Conservation (phyloP, 2,797 vertebrate genomes). For the Tokudaia tokunoshimensis region DNA sequence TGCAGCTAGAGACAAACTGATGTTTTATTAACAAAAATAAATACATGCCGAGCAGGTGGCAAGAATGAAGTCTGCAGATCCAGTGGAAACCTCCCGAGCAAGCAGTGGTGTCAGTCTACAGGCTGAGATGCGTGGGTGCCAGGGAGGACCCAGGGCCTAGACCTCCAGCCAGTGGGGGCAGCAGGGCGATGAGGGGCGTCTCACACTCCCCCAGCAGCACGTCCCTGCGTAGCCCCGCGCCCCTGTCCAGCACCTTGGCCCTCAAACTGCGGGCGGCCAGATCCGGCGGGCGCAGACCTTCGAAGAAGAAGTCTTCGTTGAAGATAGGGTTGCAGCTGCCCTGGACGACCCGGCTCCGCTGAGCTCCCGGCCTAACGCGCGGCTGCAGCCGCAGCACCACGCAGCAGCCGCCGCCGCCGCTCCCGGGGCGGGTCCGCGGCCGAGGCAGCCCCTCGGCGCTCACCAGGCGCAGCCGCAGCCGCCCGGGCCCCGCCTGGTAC, state of each 20-base stretch:
- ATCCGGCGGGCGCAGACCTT: constrained; percentile 74
- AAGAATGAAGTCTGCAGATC: neutral
- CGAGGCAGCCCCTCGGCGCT: constrained; percentile 82
- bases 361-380: constrained; percentile 58
- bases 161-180: constrained; percentile 67
- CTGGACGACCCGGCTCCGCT: constrained; percentile 82
- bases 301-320: constrained; percentile 87
- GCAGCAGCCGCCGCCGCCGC: constrained; percentile 82
- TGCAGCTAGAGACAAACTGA: neutral
- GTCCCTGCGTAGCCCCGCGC: constrained; percentile 79
- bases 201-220: constrained; percentile 82
- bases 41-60: neutral
- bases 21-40: constrained; percentile 81
- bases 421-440: constrained; percentile 40
- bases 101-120: neutral
- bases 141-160: neutral
- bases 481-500: constrained; percentile 69
- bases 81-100: neutral
- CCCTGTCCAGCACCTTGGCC: constrained; percentile 82
- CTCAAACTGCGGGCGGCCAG: constrained; percentile 74
- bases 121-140: constrained; percentile 59
- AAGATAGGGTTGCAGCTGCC: constrained; percentile 85
- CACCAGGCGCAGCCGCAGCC: constrained; percentile 83
- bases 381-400: constrained; percentile 78
- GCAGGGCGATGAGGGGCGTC: constrained; percentile 70